Evolutionary conservation across 2,113 vertebrate genomes (phyloP).

Genomic region (Orycteropus afer): DNA sequence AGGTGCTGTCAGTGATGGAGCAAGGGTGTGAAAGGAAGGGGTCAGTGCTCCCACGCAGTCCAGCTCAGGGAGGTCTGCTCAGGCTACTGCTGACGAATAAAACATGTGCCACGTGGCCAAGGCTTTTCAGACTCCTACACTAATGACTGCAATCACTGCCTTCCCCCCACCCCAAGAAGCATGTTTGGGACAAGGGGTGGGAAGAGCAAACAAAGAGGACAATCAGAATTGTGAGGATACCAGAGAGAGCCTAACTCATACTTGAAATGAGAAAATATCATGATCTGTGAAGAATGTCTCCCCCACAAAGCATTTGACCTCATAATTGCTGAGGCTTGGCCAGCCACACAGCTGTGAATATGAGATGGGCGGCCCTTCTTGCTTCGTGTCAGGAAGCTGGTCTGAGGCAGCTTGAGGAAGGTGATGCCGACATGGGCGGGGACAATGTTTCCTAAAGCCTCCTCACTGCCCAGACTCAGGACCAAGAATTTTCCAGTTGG

Average conservation of each 20-base stretch:
- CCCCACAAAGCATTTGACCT: background rate
- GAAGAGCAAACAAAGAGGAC: background rate
- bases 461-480: background rate
- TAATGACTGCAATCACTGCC: background rate
- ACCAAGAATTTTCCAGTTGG: background rate
- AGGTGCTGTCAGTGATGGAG: background rate
- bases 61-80: too few relatives aligned
- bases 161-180: background rate
- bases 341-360: background rate
- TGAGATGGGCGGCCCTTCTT: background rate
- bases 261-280: background rate
- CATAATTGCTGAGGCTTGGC: background rate
- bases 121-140: background rate
- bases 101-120: background rate
- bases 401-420: background rate
- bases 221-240: background rate
- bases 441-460: background rate
- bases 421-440: background rate
- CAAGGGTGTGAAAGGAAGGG: background rate
- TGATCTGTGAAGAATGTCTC: constrained; percentile 24
- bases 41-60: too few relatives aligned
- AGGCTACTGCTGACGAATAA: background rate
- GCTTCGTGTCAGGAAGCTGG: background rate
- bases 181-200: background rate
- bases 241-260: background rate